phyloP scores from a whole-genome alignment of 2,113 vertebrate genomes.

The Euleptes europaea region DNA sequence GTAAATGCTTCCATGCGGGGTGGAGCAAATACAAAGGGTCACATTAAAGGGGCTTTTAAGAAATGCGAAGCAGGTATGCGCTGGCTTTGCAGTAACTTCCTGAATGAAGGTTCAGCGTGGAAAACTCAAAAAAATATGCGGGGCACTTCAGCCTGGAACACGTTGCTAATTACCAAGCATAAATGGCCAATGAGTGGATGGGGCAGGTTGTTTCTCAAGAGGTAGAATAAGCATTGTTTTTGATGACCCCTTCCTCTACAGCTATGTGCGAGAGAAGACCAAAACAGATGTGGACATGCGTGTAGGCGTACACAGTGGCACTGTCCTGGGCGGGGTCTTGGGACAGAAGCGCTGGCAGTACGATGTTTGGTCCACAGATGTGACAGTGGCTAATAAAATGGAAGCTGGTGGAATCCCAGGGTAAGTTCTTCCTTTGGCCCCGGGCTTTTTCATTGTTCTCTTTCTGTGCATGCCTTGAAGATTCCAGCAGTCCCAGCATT shows the following conservation, averaged over 20 bases:
- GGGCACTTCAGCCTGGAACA: too few species aligned
- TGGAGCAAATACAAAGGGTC: too few species aligned
- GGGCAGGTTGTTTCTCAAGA: not conserved
- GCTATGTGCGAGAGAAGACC: conserved; percentile 92
- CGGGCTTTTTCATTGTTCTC: not conserved
- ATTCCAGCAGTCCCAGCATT: too few species aligned
- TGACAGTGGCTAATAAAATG: conserved; percentile 97
- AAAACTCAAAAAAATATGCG: too few species aligned
- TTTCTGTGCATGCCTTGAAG: not conserved
- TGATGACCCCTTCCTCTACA: conserved; percentile 40
- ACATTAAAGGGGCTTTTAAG: too few species aligned
- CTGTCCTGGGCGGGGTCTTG: conserved; percentile 90
- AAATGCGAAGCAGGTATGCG: too few species aligned
- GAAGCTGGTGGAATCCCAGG: conserved; percentile 93
- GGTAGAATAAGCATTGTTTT: accelerated
- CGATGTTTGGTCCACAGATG: conserved; percentile 94
- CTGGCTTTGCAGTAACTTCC: too few species aligned
- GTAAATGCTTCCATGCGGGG: too few species aligned
- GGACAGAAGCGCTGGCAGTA: conserved; percentile 98
- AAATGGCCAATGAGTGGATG: too few species aligned
- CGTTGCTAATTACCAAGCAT: too few species aligned
- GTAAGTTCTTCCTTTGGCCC: conserved; percentile 61
- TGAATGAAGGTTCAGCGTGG: too few species aligned
- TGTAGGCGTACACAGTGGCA: conserved; percentile 92
- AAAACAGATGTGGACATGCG: conserved; percentile 95